Conservation (phyloP, 2,888 invertebrate species). For the Slavum lentiscoides region DNA sequence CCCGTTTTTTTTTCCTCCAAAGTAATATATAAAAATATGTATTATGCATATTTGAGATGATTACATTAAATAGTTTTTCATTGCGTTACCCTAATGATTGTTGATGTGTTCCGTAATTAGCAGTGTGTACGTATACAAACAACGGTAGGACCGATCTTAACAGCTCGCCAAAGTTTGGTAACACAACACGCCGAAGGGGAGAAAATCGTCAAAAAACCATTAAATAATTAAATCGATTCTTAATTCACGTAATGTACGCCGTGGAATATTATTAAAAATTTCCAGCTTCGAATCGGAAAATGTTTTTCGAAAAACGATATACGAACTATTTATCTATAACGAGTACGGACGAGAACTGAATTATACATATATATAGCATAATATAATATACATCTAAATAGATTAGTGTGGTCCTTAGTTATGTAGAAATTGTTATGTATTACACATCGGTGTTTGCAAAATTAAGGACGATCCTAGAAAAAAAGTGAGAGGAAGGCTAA, state of each 20-base stretch:
- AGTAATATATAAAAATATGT: not conserved
- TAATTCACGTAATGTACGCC: not conserved
- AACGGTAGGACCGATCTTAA: conserved; percentile 13
- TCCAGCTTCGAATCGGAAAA: too few species aligned
- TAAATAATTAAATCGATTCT: conserved; percentile 21
- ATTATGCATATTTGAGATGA: not conserved
- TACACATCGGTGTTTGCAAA: too few species aligned
- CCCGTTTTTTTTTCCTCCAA: too few species aligned
- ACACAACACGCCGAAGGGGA: not conserved
- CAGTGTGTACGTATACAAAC: not conserved
- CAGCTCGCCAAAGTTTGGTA: conserved; percentile 15
- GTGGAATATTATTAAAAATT: too few species aligned
- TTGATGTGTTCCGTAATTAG: conserved; percentile 45
- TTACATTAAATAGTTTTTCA: conserved; percentile 7
- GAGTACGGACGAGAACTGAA: not conserved
- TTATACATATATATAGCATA: not conserved
- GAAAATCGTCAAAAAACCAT: not conserved
- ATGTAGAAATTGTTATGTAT: not conserved
- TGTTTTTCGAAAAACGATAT: too few species aligned
- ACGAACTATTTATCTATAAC: too few species aligned
- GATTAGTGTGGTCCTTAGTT: too few species aligned
- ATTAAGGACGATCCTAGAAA: too few species aligned
- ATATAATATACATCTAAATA: too few species aligned
- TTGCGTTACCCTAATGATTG: conserved; percentile 16
- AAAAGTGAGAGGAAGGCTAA: too few species aligned